Evolutionary conservation across 2,797 vertebrate genomes (phyloP).

Genomic region (Aselliscus stoliczkanus): DNA sequence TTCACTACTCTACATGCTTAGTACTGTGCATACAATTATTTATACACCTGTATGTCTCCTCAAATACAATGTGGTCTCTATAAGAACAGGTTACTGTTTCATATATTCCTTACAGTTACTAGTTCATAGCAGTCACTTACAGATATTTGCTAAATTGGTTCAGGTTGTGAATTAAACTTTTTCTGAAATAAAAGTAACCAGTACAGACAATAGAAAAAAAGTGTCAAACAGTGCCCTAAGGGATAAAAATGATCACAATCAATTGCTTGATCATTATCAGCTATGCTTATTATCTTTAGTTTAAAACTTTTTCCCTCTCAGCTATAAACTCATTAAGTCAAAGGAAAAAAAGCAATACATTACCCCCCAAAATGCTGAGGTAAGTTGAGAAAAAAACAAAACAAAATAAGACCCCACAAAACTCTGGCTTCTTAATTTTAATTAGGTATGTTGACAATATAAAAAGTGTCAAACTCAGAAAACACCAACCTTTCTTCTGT

Average conservation of each 20-base stretch:
- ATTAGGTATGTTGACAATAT: background rate
- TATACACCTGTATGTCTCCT: background rate
- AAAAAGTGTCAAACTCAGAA: background rate
- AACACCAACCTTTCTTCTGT: slow-evolving; percentile 84
- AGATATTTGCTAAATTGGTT: slow-evolving; percentile 14
- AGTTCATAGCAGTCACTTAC: background rate
- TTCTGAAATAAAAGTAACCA: slow-evolving; percentile 31
- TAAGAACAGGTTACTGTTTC: background rate
- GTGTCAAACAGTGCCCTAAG: background rate
- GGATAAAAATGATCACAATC: background rate
- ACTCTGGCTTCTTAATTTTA: background rate
- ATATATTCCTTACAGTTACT: background rate
- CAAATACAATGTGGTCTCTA: background rate
- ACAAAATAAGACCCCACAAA: background rate
- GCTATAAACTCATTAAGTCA: background rate
- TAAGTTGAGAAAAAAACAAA: background rate
- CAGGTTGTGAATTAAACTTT: slow-evolving; percentile 4
- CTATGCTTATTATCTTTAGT: background rate
- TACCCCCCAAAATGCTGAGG: background rate
- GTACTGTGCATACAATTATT: background rate
- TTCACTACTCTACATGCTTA: background rate
- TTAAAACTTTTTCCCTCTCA: background rate
- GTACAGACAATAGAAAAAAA: background rate
- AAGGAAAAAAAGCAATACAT: background rate
- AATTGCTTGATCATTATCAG: background rate